A percentile compares a stretch with the other conserved stretches of the same genome.
These are phyloP conservation scores for Cossypha dichroa DNA, from an alignment of 2,797 vertebrate species.

Conservation along the genomic window DNA sequence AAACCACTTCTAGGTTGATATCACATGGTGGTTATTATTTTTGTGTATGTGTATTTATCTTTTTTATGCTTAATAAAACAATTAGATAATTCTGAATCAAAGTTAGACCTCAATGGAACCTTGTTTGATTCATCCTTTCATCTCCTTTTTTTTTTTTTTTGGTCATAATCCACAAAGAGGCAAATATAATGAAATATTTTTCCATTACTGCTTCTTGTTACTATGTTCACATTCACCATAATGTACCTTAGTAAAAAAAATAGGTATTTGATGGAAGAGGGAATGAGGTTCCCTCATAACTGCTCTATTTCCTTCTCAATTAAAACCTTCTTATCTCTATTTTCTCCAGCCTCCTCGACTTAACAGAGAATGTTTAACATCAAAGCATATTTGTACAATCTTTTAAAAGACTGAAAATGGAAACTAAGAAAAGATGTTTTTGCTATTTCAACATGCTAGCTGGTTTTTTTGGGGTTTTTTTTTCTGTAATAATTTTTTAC, in stretches of 20 bases:
- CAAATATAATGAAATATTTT: neutral
- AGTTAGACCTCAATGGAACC: neutral
- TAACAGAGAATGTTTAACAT: neutral
- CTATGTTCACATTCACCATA: neutral
- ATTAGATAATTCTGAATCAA: neutral
- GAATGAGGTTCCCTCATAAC: neutral
- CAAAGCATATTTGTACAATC: neutral
- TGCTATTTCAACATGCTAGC: neutral
- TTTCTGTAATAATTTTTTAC: neutral
- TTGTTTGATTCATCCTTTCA: neutral
- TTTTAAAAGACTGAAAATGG: neutral
- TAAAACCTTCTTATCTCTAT: neutral
- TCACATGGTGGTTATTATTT: neutral
- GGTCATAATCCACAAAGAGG: neutral
- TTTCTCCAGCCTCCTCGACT: neutral
- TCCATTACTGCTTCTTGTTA: neutral
- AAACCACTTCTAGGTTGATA: neutral
- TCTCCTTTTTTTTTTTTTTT: neutral
- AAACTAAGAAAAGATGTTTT: neutral
- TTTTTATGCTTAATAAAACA: neutral
- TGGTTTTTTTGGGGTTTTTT: neutral
- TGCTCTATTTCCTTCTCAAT: neutral
- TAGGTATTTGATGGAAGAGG: neutral
- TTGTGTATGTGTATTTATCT: neutral
- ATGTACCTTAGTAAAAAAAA: neutral